Evolutionary conservation across 2,888 invertebrate species (phyloP).

Genomic region (Agrotis clavis): DNA sequence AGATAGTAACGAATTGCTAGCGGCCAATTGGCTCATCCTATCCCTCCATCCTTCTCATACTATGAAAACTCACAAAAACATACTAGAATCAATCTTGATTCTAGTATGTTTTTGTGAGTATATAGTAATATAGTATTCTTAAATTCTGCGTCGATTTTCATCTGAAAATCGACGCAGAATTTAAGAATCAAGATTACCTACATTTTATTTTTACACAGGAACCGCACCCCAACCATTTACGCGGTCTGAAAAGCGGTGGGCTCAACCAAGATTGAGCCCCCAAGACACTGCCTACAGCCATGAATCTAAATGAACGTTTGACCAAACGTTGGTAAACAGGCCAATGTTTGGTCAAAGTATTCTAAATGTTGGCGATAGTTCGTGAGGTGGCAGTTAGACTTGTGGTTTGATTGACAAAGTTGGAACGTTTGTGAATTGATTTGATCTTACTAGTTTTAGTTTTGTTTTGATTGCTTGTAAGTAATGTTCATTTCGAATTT

Average conservation of each 20-base stretch:
- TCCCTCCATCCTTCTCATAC: too few relatives aligned
- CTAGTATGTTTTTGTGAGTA: too few relatives aligned
- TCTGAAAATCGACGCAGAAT: too few relatives aligned
- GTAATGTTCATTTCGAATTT: not conserved
- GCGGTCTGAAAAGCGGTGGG: constrained; percentile 70
- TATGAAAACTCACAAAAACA: too few relatives aligned
- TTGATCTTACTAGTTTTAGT: constrained; percentile 21
- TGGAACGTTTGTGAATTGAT: constrained; percentile 29
- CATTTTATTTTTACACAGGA: constrained; percentile 29
- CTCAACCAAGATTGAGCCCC: constrained; percentile 69
- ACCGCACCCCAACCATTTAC: constrained; percentile 69
- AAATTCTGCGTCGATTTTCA: too few relatives aligned
- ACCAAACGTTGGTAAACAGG: constrained; percentile 45
- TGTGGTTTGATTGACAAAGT: constrained; percentile 31
- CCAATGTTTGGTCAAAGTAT: constrained; percentile 45
- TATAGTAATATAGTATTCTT: too few relatives aligned
- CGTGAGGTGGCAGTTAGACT: constrained; percentile 21
- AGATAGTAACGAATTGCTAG: too few relatives aligned
- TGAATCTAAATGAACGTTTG: constrained; percentile 73
- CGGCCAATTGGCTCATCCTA: too few relatives aligned
- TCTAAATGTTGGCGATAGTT: constrained; percentile 36
- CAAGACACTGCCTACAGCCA: constrained; percentile 69
- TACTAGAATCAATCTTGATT: too few relatives aligned
- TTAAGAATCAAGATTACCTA: too few relatives aligned
- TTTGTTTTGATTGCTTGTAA: not conserved